Evolutionary conservation across 1,140 invertebrate genomes (phyloP).

Genomic region (Atopsyche davidsoni): DNA sequence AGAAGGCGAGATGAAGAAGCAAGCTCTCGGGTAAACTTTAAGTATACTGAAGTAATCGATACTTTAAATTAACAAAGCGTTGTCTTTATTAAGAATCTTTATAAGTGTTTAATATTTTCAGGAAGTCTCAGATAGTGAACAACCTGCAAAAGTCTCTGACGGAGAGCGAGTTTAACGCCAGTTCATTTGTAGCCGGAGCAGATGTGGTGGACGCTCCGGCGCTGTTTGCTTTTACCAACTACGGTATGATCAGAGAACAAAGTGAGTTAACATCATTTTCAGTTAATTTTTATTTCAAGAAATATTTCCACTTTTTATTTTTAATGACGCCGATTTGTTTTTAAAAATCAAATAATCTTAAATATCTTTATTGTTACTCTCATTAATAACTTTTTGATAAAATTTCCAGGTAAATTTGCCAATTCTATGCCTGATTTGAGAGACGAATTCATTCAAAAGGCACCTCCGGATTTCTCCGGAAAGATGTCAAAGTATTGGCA

Average conservation of each 20-base stretch:
- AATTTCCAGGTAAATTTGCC: conserved; percentile 47
- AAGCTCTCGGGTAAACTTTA: conserved; percentile 32
- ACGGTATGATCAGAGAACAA: conserved; percentile 42
- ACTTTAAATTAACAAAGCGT: not conserved
- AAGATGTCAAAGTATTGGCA: conserved; percentile 31
- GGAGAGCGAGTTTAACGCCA: conserved; percentile 55
- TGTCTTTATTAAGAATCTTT: conserved; percentile 25
- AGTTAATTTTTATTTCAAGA: not conserved
- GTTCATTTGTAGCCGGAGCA: conserved; percentile 47
- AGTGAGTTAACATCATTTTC: conserved; percentile 30
- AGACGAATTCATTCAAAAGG: conserved; percentile 28
- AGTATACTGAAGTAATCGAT: too few relatives aligned
- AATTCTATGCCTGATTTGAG: conserved; percentile 53
- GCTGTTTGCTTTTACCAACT: conserved; percentile 42
- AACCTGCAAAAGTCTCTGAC: conserved; percentile 38
- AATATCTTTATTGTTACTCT: too few relatives aligned
- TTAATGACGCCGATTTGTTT: not conserved
- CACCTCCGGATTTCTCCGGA: conserved; percentile 24
- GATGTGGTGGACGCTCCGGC: conserved; percentile 22
- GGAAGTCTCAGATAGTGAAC: conserved; percentile 26
- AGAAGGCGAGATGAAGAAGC: conserved; percentile 39
- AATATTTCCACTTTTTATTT: not conserved
- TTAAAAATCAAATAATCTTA: too few relatives aligned
- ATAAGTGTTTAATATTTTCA: conserved; percentile 15
- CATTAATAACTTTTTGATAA: too few relatives aligned